Percentiles rank a stretch among this genome's conserved stretches.
These are phyloP conservation scores for Heterocephalus glaber DNA, from an alignment of 2,113 vertebrate species.

Conservation along the genomic window DNA sequence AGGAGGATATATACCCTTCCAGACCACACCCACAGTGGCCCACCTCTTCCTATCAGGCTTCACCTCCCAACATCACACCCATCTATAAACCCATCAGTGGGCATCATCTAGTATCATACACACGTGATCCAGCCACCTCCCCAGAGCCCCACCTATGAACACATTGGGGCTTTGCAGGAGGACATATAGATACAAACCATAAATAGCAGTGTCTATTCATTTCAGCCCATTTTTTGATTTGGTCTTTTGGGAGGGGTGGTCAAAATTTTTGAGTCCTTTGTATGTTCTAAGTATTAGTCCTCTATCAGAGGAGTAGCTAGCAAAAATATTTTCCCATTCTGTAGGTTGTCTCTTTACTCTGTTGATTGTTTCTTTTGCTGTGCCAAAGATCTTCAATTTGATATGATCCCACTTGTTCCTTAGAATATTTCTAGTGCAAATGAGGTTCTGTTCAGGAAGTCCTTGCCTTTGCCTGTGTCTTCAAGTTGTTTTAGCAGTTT, in stretches of 20 bases:
- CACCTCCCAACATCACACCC: background rate
- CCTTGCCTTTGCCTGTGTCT: background rate
- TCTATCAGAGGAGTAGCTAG: background rate
- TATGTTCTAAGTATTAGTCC: background rate
- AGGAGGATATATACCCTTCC: background rate
- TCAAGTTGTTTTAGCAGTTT: background rate
- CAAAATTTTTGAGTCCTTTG: background rate
- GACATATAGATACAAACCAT: background rate
- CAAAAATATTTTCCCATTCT: background rate
- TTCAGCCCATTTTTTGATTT: background rate
- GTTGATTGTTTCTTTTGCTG: background rate
- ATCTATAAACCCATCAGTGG: background rate
- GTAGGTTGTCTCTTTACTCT: background rate
- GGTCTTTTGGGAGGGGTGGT: background rate
- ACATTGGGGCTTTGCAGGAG: background rate
- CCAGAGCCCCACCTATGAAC: background rate
- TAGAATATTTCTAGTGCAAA: background rate
- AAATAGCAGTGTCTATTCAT: background rate
- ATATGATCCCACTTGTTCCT: background rate
- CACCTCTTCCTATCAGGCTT: background rate
- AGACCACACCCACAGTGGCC: background rate
- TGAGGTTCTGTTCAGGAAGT: background rate
- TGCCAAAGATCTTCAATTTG: background rate
- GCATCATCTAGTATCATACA: background rate
- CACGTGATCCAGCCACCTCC: background rate